Evolutionary conservation across 2,113 vertebrate genomes (phyloP).

Genomic region (Numenius arquata): DNA sequence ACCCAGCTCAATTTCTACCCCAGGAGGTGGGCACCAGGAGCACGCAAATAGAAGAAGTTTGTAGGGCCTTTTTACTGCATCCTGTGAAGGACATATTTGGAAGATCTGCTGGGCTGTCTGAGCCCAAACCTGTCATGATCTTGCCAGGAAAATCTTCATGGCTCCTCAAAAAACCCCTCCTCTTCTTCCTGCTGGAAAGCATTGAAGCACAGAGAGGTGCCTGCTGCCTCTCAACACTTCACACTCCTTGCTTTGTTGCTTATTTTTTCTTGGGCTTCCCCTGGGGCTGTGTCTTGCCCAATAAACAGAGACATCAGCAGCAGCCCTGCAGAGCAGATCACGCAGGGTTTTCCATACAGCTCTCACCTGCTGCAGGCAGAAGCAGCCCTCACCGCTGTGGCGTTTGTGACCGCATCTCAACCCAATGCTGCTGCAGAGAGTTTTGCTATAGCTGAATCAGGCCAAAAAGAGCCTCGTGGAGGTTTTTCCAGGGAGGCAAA

Average conservation of each 20-base stretch:
- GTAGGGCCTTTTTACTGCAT: background rate
- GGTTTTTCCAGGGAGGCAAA: background rate
- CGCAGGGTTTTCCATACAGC: background rate
- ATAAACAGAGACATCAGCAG: background rate
- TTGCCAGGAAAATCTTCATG: background rate
- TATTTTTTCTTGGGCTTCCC: background rate
- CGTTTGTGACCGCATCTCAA: rapidly evolving
- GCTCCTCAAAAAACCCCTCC: background rate
- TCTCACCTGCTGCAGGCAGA: background rate
- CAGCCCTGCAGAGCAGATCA: background rate
- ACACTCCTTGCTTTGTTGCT: background rate
- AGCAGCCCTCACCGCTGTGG: background rate
- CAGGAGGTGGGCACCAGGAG: background rate
- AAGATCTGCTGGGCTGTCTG: background rate
- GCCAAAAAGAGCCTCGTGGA: background rate
- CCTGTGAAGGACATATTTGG: background rate
- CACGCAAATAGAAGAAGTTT: background rate
- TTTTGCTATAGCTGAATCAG: background rate
- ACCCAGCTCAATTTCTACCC: background rate
- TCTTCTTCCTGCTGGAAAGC: background rate
- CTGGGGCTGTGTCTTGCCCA: background rate
- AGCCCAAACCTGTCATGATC: background rate
- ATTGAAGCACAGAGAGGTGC: background rate
- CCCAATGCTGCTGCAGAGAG: background rate
- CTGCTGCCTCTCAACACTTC: background rate